phyloP scores from a whole-genome alignment of 2,888 invertebrate genomes.

The Baccha elongata region DNA sequence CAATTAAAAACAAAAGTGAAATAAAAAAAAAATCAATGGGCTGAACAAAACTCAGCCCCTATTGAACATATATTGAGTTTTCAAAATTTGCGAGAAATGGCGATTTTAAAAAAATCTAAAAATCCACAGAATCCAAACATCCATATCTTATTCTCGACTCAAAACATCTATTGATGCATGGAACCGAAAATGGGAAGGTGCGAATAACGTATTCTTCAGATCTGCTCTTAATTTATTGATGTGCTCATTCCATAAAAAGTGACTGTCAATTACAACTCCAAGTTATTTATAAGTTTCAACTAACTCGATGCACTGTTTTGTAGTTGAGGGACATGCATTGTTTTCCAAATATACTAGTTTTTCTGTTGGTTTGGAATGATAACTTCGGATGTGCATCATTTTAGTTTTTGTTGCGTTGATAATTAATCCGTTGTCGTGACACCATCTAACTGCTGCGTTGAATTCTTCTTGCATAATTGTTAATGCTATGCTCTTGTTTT shows the following conservation, averaged over 20 bases:
- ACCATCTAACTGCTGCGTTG: too few relatives aligned
- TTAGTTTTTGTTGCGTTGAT: too few relatives aligned
- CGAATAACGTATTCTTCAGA: background rate
- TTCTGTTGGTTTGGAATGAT: background rate
- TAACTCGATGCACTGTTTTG: background rate
- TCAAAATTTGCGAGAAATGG: too few relatives aligned
- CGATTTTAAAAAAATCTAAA: conserved; percentile 31
- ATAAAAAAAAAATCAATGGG: conserved; percentile 28
- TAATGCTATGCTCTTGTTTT: background rate
- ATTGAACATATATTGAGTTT: conserved; percentile 24
- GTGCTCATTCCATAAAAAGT: background rate
- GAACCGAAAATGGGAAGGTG: too few relatives aligned
- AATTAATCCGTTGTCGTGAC: background rate
- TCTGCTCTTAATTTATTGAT: background rate
- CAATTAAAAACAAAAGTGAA: too few relatives aligned
- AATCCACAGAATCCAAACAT: background rate
- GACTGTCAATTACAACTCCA: background rate
- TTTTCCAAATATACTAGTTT: background rate
- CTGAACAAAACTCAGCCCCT: conserved; percentile 28
- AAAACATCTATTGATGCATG: background rate
- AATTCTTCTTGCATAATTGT: too few relatives aligned
- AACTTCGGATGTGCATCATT: too few relatives aligned
- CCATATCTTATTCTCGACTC: background rate
- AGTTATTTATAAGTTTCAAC: background rate
- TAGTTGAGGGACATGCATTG: background rate